These are phyloP conservation scores for Mylabris phalerata DNA, from an alignment of 1,140 invertebrate species.

Conservation along the genomic window DNA sequence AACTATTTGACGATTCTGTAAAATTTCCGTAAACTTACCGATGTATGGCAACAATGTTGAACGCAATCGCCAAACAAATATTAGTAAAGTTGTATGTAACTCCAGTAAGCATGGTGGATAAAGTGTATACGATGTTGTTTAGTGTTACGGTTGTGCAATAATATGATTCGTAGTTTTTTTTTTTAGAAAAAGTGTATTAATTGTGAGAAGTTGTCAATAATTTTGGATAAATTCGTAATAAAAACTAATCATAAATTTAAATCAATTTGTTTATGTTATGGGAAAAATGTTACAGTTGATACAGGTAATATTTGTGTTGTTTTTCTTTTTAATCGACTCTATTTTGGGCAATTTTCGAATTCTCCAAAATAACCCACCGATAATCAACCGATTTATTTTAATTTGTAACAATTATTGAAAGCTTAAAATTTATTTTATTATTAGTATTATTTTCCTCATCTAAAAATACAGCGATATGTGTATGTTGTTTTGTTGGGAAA, in stretches of 20 bases:
- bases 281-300: neutral
- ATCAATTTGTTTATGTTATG: neutral
- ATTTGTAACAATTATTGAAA: too few species aligned
- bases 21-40: too few species aligned
- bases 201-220: neutral
- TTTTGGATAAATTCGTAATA: neutral
- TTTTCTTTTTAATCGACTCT: neutral
- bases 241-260: neutral
- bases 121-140: conserved; percentile 18
- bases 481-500: too few species aligned
- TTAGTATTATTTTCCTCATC: too few species aligned
- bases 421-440: too few species aligned
- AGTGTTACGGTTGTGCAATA: conserved; percentile 16
- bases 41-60: conserved; percentile 8
- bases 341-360: too few species aligned
- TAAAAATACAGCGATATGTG: too few species aligned
- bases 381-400: too few species aligned
- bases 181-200: neutral
- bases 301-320: neutral
- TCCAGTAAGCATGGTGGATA: conserved; percentile 23
- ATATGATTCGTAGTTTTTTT: conserved; percentile 8
- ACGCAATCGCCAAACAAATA: conserved; percentile 25
- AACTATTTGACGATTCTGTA: too few species aligned
- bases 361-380: too few species aligned
- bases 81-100: conserved; percentile 25